Percentiles rank a stretch among this genome's conserved stretches.
These are phyloP conservation scores for Netelia fuscicornis DNA, from an alignment of 2,888 invertebrate species.

Conservation along the genomic window DNA sequence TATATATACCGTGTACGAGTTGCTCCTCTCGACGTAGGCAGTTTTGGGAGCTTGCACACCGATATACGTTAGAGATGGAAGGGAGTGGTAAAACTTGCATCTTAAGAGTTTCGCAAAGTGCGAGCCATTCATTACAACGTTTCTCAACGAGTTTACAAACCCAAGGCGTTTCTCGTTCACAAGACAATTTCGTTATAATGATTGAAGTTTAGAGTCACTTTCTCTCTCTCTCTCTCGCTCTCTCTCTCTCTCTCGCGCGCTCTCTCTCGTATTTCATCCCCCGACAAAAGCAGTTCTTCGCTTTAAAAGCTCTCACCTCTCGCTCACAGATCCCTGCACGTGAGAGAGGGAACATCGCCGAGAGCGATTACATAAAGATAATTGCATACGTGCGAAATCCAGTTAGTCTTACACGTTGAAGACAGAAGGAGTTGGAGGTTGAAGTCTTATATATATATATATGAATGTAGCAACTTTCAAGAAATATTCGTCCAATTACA, in stretches of 20 bases:
- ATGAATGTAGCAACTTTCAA: no score
- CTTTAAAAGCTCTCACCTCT: background rate
- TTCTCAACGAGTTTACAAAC: constrained; percentile 55
- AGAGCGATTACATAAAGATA: constrained; percentile 48
- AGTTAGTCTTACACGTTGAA: constrained; percentile 12
- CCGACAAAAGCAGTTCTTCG: no score
- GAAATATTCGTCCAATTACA: no score
- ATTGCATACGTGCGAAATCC: constrained; percentile 57
- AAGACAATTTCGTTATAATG: constrained; percentile 79
- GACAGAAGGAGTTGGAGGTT: background rate
- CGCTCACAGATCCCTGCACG: background rate
- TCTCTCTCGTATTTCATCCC: background rate
- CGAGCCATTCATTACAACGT: constrained; percentile 63
- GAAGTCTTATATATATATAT: no score
- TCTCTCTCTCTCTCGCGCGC: constrained; percentile 12
- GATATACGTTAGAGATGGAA: constrained; percentile 2
- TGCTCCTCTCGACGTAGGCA: constrained; percentile 6
- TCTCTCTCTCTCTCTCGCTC: constrained; percentile 44
- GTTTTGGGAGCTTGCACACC: background rate
- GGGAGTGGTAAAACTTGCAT: constrained; percentile 36
- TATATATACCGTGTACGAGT: background rate
- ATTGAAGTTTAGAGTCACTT: constrained; percentile 77
- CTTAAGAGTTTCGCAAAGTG: constrained; percentile 29
- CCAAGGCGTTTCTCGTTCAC: constrained; percentile 42
- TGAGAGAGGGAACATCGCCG: constrained; percentile 6